Conservation (phyloP, 2,113 vertebrate species). For the Jaculus jaculus region DNA sequence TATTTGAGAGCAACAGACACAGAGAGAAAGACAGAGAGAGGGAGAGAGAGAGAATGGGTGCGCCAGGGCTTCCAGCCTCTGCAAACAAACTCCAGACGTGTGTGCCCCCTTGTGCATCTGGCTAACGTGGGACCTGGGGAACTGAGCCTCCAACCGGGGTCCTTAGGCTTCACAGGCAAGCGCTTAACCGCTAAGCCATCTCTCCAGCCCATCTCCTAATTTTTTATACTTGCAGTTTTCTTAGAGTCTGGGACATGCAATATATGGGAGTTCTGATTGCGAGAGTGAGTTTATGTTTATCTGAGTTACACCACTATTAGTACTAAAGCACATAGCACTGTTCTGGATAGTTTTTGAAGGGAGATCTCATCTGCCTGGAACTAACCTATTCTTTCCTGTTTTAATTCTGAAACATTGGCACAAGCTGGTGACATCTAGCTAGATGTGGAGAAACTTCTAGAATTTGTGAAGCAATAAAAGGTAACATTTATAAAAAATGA, state of each 20-base stretch:
- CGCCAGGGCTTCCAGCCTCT: too few relatives aligned
- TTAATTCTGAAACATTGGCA: not conserved
- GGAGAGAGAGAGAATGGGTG: too few relatives aligned
- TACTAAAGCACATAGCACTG: not conserved
- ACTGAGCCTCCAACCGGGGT: too few relatives aligned
- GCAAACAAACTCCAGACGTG: too few relatives aligned
- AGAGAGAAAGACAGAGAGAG: too few relatives aligned
- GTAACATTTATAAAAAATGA: not conserved
- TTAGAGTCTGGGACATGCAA: not conserved
- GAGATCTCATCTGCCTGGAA: not conserved
- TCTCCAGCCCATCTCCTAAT: too few relatives aligned
- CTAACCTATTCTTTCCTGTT: not conserved
- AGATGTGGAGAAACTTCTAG: not conserved
- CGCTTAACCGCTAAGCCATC: too few relatives aligned
- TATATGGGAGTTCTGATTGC: not conserved
- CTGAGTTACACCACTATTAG: not conserved
- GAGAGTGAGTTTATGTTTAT: not conserved
- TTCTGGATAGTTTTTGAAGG: not conserved
- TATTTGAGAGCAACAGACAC: too few relatives aligned
- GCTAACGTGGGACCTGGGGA: too few relatives aligned
- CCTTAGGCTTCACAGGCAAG: too few relatives aligned
- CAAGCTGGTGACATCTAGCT: not conserved
- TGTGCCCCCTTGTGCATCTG: too few relatives aligned
- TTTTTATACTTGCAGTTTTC: constrained; percentile 44
- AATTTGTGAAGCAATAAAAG: not conserved